Evolutionary conservation across 2,113 vertebrate species (phyloP).

Genomic region (Sinocyclocheilus grahami): DNA sequence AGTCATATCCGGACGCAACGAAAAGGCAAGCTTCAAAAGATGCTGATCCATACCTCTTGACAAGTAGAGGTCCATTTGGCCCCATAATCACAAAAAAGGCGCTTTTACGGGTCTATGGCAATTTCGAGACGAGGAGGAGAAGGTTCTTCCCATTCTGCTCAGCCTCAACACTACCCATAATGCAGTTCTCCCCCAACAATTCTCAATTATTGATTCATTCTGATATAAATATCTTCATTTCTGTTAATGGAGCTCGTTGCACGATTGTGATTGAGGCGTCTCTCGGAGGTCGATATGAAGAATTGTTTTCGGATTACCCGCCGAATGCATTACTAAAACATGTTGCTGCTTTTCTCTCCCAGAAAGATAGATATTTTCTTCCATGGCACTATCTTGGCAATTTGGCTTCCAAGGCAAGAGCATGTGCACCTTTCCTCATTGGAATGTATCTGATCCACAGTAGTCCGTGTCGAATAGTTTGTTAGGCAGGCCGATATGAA

Average conservation of each 20-base stretch:
- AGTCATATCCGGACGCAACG: conserved; percentile 44
- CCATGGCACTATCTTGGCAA: conserved; percentile 63
- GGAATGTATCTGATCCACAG: conserved; percentile 69
- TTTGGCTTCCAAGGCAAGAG: conserved; percentile 61
- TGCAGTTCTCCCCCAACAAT: background rate
- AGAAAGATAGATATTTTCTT: background rate
- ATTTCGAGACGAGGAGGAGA: conserved; percentile 30
- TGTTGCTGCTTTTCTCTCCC: too few species aligned
- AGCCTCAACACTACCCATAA: conserved; percentile 41
- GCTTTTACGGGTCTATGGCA: conserved; percentile 59
- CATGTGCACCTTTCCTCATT: conserved; percentile 55
- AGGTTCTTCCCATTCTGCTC: conserved; percentile 25
- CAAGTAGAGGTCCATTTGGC: conserved; percentile 57
- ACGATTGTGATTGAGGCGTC: background rate
- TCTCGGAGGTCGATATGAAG: conserved; percentile 21
- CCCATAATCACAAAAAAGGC: conserved; percentile 54
- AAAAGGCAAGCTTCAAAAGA: conserved; percentile 54
- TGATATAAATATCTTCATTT: conserved; percentile 2
- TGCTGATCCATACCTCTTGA: conserved; percentile 41
- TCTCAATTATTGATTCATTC: conserved; percentile 2
- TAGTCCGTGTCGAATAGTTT: conserved; percentile 56
- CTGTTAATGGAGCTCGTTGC: background rate
- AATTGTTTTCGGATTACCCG: background rate
- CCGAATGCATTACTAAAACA: conserved; percentile 26
- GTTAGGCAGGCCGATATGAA: conserved; percentile 9